Percentiles rank a stretch among this genome's conserved stretches.
These are phyloP conservation scores for Urocynchramus pylzowi DNA, from an alignment of 2,113 vertebrate genomes.

Conservation along the genomic window DNA sequence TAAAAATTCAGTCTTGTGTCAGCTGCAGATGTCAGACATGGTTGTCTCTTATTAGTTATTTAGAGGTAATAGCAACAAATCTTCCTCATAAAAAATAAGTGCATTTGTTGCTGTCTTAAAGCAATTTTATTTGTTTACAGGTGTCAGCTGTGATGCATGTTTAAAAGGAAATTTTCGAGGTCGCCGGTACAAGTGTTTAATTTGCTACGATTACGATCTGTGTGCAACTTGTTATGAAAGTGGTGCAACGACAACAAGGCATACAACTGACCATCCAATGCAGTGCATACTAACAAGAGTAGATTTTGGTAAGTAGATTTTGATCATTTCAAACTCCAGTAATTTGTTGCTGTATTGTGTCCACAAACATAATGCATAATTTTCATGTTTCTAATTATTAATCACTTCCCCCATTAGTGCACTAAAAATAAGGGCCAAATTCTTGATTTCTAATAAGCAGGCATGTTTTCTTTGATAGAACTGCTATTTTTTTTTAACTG, in stretches of 20 bases:
- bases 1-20: background rate
- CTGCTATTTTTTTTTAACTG: background rate
- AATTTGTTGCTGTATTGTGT: background rate
- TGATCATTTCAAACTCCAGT: background rate
- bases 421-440: background rate
- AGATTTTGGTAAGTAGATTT: constrained; percentile 98
- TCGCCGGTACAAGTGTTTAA: constrained; percentile 98
- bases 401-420: background rate
- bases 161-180: constrained; percentile 99
- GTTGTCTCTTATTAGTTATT: background rate
- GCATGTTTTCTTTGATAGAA: background rate
- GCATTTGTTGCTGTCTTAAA: constrained; percentile 27
- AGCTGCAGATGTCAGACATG: too few species aligned
- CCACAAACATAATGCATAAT: background rate
- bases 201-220: constrained; percentile 99
- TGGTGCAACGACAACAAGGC: constrained; percentile 95
- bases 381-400: background rate
- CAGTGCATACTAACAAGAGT: constrained; percentile 99
- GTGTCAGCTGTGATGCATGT: constrained; percentile 99
- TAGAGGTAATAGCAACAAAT: background rate
- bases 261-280: constrained; percentile 99
- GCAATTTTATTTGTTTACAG: constrained; percentile 71
- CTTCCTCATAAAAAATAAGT: background rate
- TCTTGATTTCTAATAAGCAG: background rate
- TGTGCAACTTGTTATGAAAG: constrained; percentile 99